Evolutionary conservation across 2,888 invertebrate genomes (phyloP).

Genomic region (Hirtodrosophila alboralis): DNA sequence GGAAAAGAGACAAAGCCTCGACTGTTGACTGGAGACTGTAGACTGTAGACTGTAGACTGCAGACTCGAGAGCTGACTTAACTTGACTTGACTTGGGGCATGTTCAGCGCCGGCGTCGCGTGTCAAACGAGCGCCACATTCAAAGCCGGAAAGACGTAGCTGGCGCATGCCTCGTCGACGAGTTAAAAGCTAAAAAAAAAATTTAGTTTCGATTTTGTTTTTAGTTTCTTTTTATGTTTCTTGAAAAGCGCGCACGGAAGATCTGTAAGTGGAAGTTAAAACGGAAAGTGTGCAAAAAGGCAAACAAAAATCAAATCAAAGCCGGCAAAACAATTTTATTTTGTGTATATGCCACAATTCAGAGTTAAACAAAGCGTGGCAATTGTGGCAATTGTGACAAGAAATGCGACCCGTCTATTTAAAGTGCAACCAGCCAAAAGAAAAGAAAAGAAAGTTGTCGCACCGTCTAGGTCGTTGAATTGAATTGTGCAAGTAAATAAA

Average conservation of each 20-base stretch:
- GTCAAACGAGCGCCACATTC: conserved; percentile 73
- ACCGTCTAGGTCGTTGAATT: conserved; percentile 34
- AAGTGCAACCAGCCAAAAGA: conserved; percentile 62
- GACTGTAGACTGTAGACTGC: not conserved
- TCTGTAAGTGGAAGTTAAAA: conserved; percentile 43
- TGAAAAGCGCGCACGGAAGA: conserved; percentile 25
- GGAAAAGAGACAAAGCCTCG: conserved; percentile 14
- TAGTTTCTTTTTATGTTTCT: conserved; percentile 30
- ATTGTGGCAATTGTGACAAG: conserved; percentile 55
- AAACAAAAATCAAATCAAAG: conserved; percentile 48
- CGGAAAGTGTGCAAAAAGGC: conserved; percentile 64
- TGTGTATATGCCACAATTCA: conserved; percentile 38
- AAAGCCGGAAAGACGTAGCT: conserved; percentile 68
- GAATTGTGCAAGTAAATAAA: conserved; percentile 53
- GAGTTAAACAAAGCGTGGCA: conserved; percentile 59
- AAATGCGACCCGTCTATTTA: conserved; percentile 26
- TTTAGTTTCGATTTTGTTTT: conserved; percentile 36
- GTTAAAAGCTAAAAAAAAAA: conserved; percentile 12
- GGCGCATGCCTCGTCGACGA: conserved; percentile 41
- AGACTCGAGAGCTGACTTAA: conserved; percentile 4
- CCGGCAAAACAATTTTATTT: conserved; percentile 42
- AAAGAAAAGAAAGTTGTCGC: conserved; percentile 66
- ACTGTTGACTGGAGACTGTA: not conserved
- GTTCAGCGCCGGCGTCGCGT: conserved; percentile 58
- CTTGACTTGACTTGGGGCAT: conserved; percentile 44